Percentiles rank a stretch among this genome's conserved stretches.
Conservation (phyloP, 2,888 invertebrate genomes). For the Plebejus melissa region DNA sequence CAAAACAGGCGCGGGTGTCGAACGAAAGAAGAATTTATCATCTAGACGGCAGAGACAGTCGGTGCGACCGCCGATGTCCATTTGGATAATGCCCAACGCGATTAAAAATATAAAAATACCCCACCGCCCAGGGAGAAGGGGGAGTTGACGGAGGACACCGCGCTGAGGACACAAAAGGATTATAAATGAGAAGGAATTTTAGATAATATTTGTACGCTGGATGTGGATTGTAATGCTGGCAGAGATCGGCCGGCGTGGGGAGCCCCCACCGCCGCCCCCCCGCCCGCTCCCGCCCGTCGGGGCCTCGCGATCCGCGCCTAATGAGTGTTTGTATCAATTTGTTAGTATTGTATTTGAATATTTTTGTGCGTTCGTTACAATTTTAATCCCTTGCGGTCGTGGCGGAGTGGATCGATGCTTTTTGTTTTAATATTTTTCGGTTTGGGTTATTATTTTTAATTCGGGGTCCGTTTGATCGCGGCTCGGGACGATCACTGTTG, state of each 20-base stretch:
- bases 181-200: constrained; percentile 81
- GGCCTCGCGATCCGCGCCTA: constrained; percentile 71
- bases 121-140: constrained; percentile 50
- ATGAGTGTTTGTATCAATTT: constrained; percentile 80
- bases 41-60: constrained; percentile 72
- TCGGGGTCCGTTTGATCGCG: constrained; percentile 60
- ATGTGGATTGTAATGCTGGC: constrained; percentile 77
- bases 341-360: constrained; percentile 80
- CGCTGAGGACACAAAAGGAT: constrained; percentile 80
- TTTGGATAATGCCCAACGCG: constrained; percentile 79
- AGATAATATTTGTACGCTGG: constrained; percentile 79
- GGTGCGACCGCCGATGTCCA: constrained; percentile 75
- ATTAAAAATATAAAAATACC: constrained; percentile 80
- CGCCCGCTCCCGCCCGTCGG: constrained; percentile 44
- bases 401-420: constrained; percentile 65
- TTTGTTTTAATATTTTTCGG: constrained; percentile 62
- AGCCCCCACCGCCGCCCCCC: constrained; percentile 44
- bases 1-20: constrained; percentile 75
- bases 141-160: constrained; percentile 76
- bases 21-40: constrained; percentile 79
- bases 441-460: constrained; percentile 50
- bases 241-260: constrained; percentile 40
- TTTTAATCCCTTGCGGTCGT: constrained; percentile 73
- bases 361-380: constrained; percentile 76
- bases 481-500: constrained; percentile 54